Evolutionary conservation across 2,797 vertebrate genomes (phyloP), one percentile per base, ranked within the genome.

Genomic region (Hozukius guyotensis): DNA sequence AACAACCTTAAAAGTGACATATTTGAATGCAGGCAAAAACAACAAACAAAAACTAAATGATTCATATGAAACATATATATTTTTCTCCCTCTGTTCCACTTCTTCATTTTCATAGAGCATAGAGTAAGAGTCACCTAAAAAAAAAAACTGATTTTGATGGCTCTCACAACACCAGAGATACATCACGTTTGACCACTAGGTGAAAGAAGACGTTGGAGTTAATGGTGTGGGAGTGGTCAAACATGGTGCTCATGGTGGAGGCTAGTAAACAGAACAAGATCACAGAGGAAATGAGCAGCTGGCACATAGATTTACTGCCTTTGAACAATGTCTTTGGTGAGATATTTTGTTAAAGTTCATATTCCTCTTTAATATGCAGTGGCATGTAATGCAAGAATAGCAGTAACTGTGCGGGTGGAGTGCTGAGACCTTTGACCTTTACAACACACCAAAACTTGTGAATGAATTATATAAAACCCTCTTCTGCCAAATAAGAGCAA

Each of bases 381-480:
- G 10, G 12, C 20, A 46, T 69, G 16, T 18, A 18, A 22, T 31
- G 9, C 0, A 25, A 38, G 38, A 59, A 13, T 16, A 55, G 16
- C 16, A 5, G 5, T 29, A 46, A 75, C 60, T 34, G 66, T 34
- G 62, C 64, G 63, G 76, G 72, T 8, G 42, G 18, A 81, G 63
- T 14, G 61, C 61, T 27, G 42, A 69, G 20, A 60, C 14, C 59
- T 62, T 61, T 61, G 18, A 75, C 82, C 29, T 82, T 38, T 86
- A 42, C 66, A 72, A 53, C 5, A 29, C 34, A 60, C 14, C 55
- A 63, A 60, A 80, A 60, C 18, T 12, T 52, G 25, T 13, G 6
- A 62, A 6, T 22, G 8, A 20, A 53, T 24, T 9, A 72, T 80
- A 71, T n/a, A 63, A 78, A 77, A 42, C 29, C 27, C 18, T n/a